Percentiles rank a stretch among this genome's conserved stretches.
These are phyloP conservation scores for Umimayanthus kanabou DNA, from an alignment of 92 coral and sea anemone genomes.

Conservation along the genomic window DNA sequence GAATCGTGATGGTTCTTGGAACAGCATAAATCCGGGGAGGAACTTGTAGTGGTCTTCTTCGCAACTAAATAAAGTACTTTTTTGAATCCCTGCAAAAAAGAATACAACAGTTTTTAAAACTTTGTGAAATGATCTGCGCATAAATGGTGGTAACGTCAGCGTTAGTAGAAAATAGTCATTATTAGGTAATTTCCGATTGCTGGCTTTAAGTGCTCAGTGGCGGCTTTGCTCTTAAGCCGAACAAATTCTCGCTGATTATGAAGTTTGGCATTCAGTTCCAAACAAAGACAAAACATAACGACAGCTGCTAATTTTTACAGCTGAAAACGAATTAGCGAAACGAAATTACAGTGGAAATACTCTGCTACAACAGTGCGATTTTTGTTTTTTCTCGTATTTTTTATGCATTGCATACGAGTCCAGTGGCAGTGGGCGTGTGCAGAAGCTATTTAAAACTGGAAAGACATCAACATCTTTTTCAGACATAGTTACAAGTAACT, in stretches of 20 bases:
- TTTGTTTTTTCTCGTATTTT: background rate
- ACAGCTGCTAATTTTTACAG: background rate
- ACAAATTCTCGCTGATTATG: background rate
- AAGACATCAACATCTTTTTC: background rate
- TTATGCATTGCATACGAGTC: background rate
- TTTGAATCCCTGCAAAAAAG: constrained; percentile 38
- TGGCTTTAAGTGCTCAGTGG: background rate
- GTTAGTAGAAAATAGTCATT: no score
- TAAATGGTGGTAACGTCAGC: background rate
- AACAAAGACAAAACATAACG: background rate
- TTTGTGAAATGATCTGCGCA: background rate
- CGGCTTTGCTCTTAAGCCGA: background rate
- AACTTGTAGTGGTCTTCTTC: constrained; percentile 16
- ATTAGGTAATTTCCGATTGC: background rate
- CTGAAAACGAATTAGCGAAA: background rate
- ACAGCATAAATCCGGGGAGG: background rate
- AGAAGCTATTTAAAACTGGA: background rate
- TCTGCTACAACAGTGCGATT: background rate
- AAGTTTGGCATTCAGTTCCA: background rate
- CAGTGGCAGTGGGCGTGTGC: background rate
- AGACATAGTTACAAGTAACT: no score
- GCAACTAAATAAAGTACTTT: constrained; percentile 38
- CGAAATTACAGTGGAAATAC: background rate
- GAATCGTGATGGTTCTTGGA: background rate
- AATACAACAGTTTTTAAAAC: background rate